These are phyloP conservation scores for Schizopygopsis malacanthus DNA, from an alignment of 2,797 vertebrate genomes.

Conservation along the genomic window DNA sequence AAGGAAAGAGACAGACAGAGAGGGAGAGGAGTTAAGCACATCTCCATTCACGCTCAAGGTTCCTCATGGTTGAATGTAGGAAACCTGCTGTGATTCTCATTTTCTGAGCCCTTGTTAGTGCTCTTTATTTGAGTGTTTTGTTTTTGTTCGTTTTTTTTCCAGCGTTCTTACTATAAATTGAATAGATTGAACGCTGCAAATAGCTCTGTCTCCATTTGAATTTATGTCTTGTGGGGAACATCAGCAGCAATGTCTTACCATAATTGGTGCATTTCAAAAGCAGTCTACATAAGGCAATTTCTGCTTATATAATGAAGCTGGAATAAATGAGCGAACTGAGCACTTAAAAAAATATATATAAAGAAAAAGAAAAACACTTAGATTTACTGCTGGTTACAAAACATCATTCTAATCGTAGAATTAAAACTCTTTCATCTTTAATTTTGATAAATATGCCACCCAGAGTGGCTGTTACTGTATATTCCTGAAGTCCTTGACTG, in stretches of 20 bases:
- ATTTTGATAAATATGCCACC: slow-evolving; percentile 9
- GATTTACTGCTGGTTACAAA: not conserved
- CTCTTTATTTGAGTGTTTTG: not conserved
- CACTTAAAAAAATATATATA: not conserved
- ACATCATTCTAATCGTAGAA: not conserved
- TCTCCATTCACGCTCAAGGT: slow-evolving; percentile 49
- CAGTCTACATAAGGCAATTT: not conserved
- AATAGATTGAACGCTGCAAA: not conserved
- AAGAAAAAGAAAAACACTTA: not conserved
- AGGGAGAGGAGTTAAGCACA: slow-evolving; percentile 29
- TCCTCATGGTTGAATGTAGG: slow-evolving; percentile 37
- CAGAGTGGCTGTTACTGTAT: slow-evolving; percentile 4
- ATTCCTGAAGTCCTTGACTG: slow-evolving; percentile 53
- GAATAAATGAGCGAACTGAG: not conserved
- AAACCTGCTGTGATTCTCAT: slow-evolving; percentile 43
- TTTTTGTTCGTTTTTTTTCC: not conserved
- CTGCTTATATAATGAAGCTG: not conserved
- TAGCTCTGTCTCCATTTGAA: not conserved
- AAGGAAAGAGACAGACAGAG: slow-evolving; percentile 28
- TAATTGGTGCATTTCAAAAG: slow-evolving; percentile 1
- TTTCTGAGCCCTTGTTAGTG: slow-evolving; percentile 22
- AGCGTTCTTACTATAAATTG: not conserved
- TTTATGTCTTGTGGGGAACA: not conserved
- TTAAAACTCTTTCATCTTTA: not conserved
- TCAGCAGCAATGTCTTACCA: not conserved